Evolutionary conservation across 2,888 invertebrate genomes (phyloP).

Genomic region (Spicauda simplicius): DNA sequence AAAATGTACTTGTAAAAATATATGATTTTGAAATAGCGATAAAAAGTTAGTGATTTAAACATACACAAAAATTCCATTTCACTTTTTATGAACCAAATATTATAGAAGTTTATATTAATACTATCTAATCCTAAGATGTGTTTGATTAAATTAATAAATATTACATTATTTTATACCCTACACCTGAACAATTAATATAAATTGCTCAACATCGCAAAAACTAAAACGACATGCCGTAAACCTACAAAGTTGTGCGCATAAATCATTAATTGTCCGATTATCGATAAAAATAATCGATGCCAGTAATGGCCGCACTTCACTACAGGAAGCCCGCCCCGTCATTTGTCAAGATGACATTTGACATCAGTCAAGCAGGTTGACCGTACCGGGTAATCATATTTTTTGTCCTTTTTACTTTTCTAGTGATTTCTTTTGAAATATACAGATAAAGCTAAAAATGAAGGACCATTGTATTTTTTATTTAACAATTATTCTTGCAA

Average conservation of each 20-base stretch:
- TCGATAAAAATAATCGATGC: constrained; percentile 65
- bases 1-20: no score
- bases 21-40: no score
- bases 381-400: constrained; percentile 52
- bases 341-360: constrained; percentile 81
- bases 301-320: constrained; percentile 68
- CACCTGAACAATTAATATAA: constrained; percentile 1
- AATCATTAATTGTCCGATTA: constrained; percentile 64
- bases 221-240: background rate
- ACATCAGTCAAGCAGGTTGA: constrained; percentile 74
- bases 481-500: background rate
- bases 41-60: no score
- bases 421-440: constrained; percentile 25
- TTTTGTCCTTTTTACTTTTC: constrained; percentile 44
- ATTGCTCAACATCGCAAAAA: background rate
- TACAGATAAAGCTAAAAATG: background rate
- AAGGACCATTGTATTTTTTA: constrained; percentile 4
- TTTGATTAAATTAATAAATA: no score
- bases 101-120: no score
- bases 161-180: no score
- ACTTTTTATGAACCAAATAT: no score
- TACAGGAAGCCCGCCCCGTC: constrained; percentile 75
- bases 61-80: no score
- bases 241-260: background rate
- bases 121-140: no score